phyloP scores from a whole-genome alignment of 2,888 invertebrate species.

The Trichogramma dendrolimi region DNA sequence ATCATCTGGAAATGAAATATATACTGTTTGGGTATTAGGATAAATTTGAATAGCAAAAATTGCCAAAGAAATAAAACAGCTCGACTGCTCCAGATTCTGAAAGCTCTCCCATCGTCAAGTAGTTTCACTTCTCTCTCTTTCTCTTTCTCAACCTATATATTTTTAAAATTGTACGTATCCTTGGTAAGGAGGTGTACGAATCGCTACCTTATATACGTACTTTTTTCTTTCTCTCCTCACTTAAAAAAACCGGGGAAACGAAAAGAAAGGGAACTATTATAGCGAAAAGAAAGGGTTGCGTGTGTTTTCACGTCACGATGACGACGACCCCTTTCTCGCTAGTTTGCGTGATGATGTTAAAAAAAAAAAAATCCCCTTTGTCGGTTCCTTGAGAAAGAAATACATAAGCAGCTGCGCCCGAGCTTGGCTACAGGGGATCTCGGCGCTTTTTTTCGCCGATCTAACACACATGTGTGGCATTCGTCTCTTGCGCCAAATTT shows the following conservation, averaged over 20 bases:
- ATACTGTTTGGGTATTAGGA: no score
- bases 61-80: no score
- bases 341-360: not conserved
- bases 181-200: not conserved
- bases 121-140: not conserved
- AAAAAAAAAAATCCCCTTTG: conserved; percentile 8
- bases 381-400: conserved; percentile 14
- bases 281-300: conserved; percentile 20
- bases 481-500: conserved; percentile 24
- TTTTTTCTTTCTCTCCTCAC: conserved; percentile 5
- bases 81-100: no score
- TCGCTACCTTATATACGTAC: not conserved
- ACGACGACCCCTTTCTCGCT: conserved; percentile 9
- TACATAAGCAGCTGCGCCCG: conserved; percentile 19
- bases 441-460: not conserved
- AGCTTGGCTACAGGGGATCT: conserved; percentile 15
- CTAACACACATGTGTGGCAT: not conserved
- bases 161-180: conserved; percentile 21
- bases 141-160: conserved; percentile 3
- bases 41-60: no score
- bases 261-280: not conserved
- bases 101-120: no score
- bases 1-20: no score
- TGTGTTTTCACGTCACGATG: not conserved
- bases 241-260: conserved; percentile 2